Evolutionary conservation across 2,888 invertebrate genomes (phyloP), one percentile per base, ranked within the genome.

Genomic region (Hoplodrina ambigua): DNA sequence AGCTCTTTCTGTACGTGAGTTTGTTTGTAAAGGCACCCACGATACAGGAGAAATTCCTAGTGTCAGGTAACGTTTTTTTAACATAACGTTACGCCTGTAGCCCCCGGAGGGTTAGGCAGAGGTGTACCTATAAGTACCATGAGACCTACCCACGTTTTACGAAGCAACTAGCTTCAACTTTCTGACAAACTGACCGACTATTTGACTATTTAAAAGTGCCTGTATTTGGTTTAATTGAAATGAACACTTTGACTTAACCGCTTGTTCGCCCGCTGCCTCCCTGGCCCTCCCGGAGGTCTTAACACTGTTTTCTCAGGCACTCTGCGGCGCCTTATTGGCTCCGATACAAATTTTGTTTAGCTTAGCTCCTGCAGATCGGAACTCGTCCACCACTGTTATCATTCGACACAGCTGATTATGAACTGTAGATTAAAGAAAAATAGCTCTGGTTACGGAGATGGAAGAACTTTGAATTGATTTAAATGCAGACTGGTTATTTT

Each of bases 221-320:
- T 25, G 25, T 25, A 25, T 2, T 25, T 25, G 25, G 37, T 33
- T 33, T 33, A 6, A 33, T 33, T 33, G 33, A 33, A 33, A 33
- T 33, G 4, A 33, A 33, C 1, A 8, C 37, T 37, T 37, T 37
- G 8, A 37, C 15, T 8, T 4, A 44, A 37, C 15, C 58, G 64
- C 60, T 20, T 60, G 17, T 17, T 41, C 58, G n/a, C 0, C 61
- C 81, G 72, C 85, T 46, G 1, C 5, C 59, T 66, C 54, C 13
- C 2, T 82, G 67, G 76, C 89, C 83, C 69, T 53, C 4, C 30
- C 62, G 44, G 61, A 71, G 86, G 86, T 90, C 90, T 89, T 85
- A 86, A 84, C 86, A 81, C 82, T 92, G 92, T 92, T 92, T 87
- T 89, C 88, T 86, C 93, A 92, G 93, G 80, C 88, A 86, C 85